phyloP scores from a whole-genome alignment of 2,888 invertebrate genomes.

The Marasmarcha lunaedactyla region DNA sequence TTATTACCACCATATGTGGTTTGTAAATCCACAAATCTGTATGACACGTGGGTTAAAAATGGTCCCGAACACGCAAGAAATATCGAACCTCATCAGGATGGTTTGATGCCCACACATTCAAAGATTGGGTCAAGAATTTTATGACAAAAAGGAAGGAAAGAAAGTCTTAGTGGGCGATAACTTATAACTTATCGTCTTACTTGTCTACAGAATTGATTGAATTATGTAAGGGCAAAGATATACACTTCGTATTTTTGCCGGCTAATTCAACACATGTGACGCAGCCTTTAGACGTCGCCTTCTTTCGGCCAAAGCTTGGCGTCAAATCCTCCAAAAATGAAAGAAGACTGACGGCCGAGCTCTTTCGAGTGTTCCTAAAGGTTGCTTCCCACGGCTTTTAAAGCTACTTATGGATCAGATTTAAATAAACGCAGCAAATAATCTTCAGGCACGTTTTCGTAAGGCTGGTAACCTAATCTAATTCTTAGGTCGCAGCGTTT shows the following conservation, averaged over 20 bases:
- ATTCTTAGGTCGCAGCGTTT: too few relatives aligned
- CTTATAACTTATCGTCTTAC: conserved; percentile 31
- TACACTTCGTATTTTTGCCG: conserved; percentile 29
- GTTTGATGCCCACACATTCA: conserved; percentile 27
- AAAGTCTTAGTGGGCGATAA: conserved; percentile 33
- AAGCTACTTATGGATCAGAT: conserved; percentile 12
- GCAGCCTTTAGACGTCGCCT: conserved; percentile 23
- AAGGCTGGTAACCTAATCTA: conserved; percentile 15
- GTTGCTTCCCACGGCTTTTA: conserved; percentile 16
- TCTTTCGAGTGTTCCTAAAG: conserved; percentile 13
- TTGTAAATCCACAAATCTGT: conserved; percentile 35
- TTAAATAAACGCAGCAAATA: conserved; percentile 8
- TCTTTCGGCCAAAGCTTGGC: conserved; percentile 24
- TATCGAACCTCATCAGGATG: conserved; percentile 28
- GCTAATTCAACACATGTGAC: conserved; percentile 20
- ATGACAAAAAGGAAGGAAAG: conserved; percentile 18
- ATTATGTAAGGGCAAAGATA: conserved; percentile 26
- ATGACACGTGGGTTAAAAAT: conserved; percentile 27
- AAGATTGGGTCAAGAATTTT: conserved; percentile 24
- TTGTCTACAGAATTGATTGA: conserved; percentile 21
- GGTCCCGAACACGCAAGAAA: conserved; percentile 30
- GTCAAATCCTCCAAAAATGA: conserved; percentile 16
- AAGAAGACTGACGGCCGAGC: conserved; percentile 16
- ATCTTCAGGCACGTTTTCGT: conserved; percentile 14
- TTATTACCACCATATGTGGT: conserved; percentile 32